Evolutionary conservation across 2,797 vertebrate species (phyloP).

Genomic region (Helarctos malayanus): DNA sequence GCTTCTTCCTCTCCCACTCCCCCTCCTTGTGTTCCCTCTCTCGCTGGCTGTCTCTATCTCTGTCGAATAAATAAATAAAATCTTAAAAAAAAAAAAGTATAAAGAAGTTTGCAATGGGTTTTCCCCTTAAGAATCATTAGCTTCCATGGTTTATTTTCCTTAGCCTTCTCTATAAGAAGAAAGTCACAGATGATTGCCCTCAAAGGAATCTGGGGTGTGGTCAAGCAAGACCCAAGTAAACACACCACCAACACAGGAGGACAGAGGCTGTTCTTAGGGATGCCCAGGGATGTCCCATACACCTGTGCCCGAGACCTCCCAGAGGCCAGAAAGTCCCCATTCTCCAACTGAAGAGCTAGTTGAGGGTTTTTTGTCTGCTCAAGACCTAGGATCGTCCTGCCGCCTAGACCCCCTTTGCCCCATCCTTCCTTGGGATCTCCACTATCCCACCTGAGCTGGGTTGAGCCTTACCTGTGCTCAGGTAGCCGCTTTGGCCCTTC

Average conservation of each 20-base stretch:
- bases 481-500: neutral
- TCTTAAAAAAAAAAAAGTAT: too few relatives aligned
- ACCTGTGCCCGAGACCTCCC: neutral
- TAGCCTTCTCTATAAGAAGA: neutral
- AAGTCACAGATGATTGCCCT: neutral
- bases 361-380: neutral
- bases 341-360: neutral
- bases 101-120: neutral
- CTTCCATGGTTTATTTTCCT: neutral
- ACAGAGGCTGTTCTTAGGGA: neutral
- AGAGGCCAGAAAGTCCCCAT: neutral
- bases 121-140: neutral
- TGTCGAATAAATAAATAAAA: too few relatives aligned
- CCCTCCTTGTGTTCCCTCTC: too few relatives aligned
- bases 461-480: neutral
- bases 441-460: neutral
- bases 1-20: too few relatives aligned
- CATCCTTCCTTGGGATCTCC: neutral
- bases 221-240: accelerated
- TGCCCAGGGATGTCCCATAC: neutral
- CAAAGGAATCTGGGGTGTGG: neutral
- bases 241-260: neutral
- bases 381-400: conserved; percentile 12
- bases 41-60: too few relatives aligned
- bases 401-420: neutral